Conservation (phyloP, 2,113 vertebrate species). For the Peucedramus taeniatus region DNA sequence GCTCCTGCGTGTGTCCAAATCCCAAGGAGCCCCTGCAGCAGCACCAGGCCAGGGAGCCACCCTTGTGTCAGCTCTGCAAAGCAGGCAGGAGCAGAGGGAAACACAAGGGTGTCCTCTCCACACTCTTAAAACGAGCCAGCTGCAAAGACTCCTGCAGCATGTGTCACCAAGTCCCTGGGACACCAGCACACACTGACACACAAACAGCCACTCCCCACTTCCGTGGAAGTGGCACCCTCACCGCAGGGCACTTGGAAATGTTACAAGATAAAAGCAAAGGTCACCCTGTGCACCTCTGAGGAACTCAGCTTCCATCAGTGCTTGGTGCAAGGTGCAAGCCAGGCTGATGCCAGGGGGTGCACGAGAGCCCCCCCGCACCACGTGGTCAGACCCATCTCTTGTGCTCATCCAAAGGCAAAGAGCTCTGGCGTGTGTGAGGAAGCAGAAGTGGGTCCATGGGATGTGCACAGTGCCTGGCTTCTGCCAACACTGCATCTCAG, state of each 20-base stretch:
- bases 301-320: background rate
- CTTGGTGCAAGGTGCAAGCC: background rate
- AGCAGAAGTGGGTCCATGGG: background rate
- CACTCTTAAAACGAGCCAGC: background rate
- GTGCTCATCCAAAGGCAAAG: background rate
- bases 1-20: background rate
- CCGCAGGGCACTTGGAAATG: background rate
- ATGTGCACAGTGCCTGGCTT: rapidly evolving
- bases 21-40: slow-evolving; percentile 50
- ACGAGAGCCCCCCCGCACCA: rapidly evolving
- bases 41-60: background rate
- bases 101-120: background rate
- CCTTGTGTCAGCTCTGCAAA: background rate
- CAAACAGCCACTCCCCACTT: background rate
- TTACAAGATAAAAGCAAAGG: background rate
- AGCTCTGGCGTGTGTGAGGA: background rate
- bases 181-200: background rate
- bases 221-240: background rate
- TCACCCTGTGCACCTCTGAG: background rate
- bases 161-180: background rate
- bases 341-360: background rate
- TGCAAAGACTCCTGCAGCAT: background rate
- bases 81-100: background rate
- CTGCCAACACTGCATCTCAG: rapidly evolving
- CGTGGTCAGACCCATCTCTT: background rate